Percentiles rank a stretch among this genome's conserved stretches.
These are phyloP conservation scores for Lepus americanus DNA, from an alignment of 2,113 vertebrate species.

Conservation along the genomic window DNA sequence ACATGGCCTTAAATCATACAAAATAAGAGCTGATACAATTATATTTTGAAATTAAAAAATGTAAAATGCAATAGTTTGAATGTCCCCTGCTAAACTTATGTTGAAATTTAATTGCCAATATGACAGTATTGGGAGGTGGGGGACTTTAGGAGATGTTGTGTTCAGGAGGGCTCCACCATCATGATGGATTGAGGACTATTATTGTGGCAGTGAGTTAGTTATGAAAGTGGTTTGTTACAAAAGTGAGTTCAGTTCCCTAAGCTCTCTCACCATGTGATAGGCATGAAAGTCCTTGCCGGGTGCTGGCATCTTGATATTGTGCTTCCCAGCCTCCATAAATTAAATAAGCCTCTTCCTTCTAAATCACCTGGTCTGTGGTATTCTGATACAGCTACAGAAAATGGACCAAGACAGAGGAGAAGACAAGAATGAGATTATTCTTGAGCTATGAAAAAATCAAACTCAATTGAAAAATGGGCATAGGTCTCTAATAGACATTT, in stretches of 20 bases:
- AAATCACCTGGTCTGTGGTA: background rate
- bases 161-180: background rate
- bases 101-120: background rate
- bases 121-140: background rate
- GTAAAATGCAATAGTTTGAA: background rate
- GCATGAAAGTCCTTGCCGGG: background rate
- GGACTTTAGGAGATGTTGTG: background rate
- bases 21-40: background rate
- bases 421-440: background rate
- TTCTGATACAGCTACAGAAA: background rate
- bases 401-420: background rate
- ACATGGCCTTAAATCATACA: background rate
- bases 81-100: no score
- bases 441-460: background rate
- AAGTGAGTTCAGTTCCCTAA: background rate
- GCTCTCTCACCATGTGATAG: background rate
- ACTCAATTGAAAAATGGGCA: background rate
- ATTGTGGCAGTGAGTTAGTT: background rate
- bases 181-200: background rate
- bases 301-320: background rate
- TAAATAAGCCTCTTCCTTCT: background rate
- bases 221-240: background rate
- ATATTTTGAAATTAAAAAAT: slow-evolving; percentile 5
- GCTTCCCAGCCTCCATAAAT: background rate
- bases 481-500: background rate